Evolutionary conservation across 2,888 invertebrate species (phyloP).

Genomic region (Morpho helenor): DNA sequence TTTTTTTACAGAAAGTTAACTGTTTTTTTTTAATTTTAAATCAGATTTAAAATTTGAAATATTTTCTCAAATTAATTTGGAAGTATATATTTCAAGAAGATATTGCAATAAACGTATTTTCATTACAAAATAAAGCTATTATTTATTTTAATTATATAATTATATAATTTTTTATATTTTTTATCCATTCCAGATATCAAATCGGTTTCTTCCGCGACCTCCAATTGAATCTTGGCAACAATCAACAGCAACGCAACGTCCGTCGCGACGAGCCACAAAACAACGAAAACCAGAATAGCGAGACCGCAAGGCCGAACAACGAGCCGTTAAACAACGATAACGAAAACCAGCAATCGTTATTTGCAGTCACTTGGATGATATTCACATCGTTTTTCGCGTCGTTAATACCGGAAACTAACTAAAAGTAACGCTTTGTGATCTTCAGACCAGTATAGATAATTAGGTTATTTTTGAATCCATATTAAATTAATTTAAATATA

Average conservation of each 20-base stretch:
- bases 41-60: too few species aligned
- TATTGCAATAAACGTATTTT: too few species aligned
- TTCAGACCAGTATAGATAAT: too few species aligned
- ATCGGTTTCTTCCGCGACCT: slow-evolving; percentile 86
- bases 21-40: too few species aligned
- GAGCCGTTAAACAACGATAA: slow-evolving; percentile 20
- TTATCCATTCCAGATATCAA: slow-evolving; percentile 78
- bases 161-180: slow-evolving; percentile 13
- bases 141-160: too few species aligned
- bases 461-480: too few species aligned
- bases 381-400: slow-evolving; percentile 96
- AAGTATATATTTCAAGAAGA: too few species aligned
- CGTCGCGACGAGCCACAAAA: slow-evolving; percentile 24
- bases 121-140: too few species aligned
- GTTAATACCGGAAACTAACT: slow-evolving; percentile 89
- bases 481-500: too few species aligned
- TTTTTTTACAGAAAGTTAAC: too few species aligned
- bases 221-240: slow-evolving; percentile 47
- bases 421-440: background rate
- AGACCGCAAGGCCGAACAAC: background rate
- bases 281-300: slow-evolving; percentile 6
- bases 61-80: too few species aligned
- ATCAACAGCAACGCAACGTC: slow-evolving; percentile 10
- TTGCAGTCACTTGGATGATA: slow-evolving; percentile 92
- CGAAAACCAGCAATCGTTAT: slow-evolving; percentile 62